Conservation (phyloP, 2,888 invertebrate species). For the Acheta domesticus region DNA sequence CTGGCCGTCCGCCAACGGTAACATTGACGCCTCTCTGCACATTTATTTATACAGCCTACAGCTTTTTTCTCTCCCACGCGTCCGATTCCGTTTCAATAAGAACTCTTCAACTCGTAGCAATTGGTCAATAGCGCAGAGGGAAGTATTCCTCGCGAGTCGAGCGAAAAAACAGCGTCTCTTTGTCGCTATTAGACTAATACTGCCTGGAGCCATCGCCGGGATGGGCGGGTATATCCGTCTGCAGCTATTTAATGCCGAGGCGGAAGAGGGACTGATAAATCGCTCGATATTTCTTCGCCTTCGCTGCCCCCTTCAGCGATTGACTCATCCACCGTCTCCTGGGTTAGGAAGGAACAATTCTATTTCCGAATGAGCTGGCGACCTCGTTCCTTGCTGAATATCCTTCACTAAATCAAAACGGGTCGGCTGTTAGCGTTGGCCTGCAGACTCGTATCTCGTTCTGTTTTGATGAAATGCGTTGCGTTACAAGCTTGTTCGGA, state of each 20-base stretch:
- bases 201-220: background rate
- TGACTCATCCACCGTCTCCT: too few species aligned
- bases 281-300: background rate
- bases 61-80: background rate
- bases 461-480: too few species aligned
- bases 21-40: conserved; percentile 1
- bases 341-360: background rate
- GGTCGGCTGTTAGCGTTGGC: too few species aligned
- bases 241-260: background rate
- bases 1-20: background rate
- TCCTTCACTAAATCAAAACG: too few species aligned
- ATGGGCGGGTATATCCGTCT: too few species aligned
- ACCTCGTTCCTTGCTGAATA: background rate
- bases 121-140: background rate
- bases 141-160: background rate
- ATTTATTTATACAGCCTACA: background rate
- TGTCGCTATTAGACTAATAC: background rate
- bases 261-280: background rate
- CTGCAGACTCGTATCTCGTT: too few species aligned
- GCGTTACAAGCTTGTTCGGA: too few species aligned
- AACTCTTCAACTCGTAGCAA: background rate
- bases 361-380: background rate
- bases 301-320: too few species aligned
- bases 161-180: background rate
- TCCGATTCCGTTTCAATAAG: background rate